phyloP scores from a whole-genome alignment of 2,113 vertebrate genomes.

The Nothobranchius furzeri region DNA sequence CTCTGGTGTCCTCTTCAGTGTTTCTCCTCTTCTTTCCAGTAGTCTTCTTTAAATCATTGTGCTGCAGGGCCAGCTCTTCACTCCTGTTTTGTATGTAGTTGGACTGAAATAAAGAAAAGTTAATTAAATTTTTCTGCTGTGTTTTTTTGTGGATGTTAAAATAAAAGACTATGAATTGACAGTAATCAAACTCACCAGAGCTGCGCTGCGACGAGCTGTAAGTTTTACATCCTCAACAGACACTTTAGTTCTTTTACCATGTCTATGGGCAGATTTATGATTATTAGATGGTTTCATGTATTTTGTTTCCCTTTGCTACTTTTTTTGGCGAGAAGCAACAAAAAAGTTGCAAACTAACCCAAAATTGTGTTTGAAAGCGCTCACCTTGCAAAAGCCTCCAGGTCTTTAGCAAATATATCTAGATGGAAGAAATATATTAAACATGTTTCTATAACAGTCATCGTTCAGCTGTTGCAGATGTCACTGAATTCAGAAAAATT shows the following conservation, averaged over 20 bases:
- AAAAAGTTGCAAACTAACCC: neutral
- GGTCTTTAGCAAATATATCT: conserved; percentile 93
- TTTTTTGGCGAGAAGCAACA: neutral
- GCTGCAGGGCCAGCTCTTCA: conserved; percentile 77
- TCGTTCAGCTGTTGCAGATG: no score
- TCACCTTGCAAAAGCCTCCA: conserved; percentile 94
- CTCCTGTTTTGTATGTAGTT: conserved; percentile 77
- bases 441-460: no score
- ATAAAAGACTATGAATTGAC: neutral
- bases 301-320: neutral
- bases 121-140: conserved; percentile 40
- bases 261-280: conserved; percentile 72
- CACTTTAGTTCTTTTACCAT: conserved; percentile 89
- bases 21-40: conserved; percentile 70
- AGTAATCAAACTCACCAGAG: conserved; percentile 83
- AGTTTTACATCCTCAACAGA: conserved; percentile 92
- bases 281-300: neutral
- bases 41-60: conserved; percentile 71
- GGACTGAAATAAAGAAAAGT: conserved; percentile 67
- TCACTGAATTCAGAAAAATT: no score
- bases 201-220: conserved; percentile 85
- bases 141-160: neutral
- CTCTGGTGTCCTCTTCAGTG: conserved; percentile 60
- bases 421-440: conserved; percentile 29
- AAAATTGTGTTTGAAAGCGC: neutral